A percentile compares a stretch with the other conserved stretches of the same genome.
phyloP scores from a whole-genome alignment of 2,797 vertebrate genomes.

The Scolopax rusticola region DNA sequence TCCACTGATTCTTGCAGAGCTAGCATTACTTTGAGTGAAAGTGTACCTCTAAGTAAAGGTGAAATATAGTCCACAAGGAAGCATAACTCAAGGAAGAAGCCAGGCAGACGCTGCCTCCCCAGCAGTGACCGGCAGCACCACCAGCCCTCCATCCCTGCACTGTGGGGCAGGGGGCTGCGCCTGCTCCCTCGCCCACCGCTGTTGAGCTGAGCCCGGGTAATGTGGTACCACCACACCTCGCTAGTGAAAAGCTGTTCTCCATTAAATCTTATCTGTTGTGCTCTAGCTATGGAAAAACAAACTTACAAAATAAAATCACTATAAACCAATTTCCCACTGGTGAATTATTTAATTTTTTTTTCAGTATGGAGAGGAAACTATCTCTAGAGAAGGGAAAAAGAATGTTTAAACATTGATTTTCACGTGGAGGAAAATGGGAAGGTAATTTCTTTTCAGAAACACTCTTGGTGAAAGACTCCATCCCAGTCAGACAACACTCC shows the following conservation, averaged over 20 bases:
- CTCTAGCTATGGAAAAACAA: neutral
- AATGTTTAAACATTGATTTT: neutral
- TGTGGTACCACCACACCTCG: fast-evolving
- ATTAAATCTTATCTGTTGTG: neutral
- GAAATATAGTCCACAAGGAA: neutral
- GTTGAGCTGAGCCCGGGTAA: neutral
- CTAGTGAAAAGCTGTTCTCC: neutral
- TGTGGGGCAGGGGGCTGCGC: fast-evolving
- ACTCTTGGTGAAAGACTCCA: neutral
- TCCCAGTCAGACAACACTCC: neutral
- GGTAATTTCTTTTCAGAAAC: neutral
- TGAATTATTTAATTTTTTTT: neutral
- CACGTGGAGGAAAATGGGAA: neutral
- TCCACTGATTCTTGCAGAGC: neutral
- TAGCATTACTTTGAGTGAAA: neutral
- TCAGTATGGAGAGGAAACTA: neutral
- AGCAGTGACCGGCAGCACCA: fast-evolving
- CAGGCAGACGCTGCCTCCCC: fast-evolving
- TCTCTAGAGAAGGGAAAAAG: neutral
- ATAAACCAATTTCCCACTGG: neutral
- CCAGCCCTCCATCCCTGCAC: fast-evolving
- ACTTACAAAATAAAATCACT: neutral
- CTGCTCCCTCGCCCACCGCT: neutral
- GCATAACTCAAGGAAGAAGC: fast-evolving
- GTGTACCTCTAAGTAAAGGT: neutral